phyloP scores from a whole-genome alignment of 2,797 vertebrate genomes.

The Micropoecilia bifurca region DNA sequence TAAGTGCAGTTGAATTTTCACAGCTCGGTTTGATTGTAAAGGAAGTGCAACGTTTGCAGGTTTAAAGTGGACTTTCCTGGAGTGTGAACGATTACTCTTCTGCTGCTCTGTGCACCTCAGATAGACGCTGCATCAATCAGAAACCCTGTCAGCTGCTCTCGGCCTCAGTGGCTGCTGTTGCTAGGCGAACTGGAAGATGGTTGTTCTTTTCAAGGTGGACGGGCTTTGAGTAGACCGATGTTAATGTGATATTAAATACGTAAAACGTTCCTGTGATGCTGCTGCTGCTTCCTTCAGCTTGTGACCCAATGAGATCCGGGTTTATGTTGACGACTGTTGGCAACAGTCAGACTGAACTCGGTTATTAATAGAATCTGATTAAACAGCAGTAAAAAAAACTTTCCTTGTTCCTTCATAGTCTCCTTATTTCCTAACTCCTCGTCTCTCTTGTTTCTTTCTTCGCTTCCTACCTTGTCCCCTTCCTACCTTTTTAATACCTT shows the following conservation, averaged over 20 bases:
- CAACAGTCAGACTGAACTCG: not conserved
- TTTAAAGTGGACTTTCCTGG: slow-evolving; percentile 6
- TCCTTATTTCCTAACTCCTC: not conserved
- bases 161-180: not conserved
- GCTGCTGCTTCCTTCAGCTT: not conserved
- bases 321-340: not conserved
- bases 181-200: not conserved
- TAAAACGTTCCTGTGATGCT: not conserved
- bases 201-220: not conserved
- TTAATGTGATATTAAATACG: not conserved
- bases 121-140: not conserved
- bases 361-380: not conserved
- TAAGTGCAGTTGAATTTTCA: not conserved
- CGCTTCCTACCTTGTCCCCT: not conserved
- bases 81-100: not conserved
- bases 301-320: not conserved
- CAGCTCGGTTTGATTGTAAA: slow-evolving; percentile 18
- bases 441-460: not conserved
- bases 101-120: not conserved
- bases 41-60: slow-evolving; percentile 10
- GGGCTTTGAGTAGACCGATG: not conserved
- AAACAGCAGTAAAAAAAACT: not conserved
- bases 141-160: not conserved
- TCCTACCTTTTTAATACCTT: not conserved
- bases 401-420: not conserved